Evolutionary conservation across 2,797 vertebrate genomes (phyloP).

Genomic region (Zalophus californianus): DNA sequence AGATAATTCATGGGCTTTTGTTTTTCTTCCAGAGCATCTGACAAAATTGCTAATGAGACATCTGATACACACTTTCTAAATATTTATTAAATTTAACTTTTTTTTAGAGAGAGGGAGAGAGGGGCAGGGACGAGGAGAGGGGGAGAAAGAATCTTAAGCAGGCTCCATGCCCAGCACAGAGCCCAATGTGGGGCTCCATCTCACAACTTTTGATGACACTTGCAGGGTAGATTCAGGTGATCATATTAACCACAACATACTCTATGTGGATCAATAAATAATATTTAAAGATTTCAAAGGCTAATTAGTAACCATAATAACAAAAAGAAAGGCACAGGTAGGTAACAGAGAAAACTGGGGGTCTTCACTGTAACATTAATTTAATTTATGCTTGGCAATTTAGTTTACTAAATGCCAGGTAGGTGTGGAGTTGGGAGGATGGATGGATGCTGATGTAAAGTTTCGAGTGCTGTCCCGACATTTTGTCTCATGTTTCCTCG

Average conservation of each 20-base stretch:
- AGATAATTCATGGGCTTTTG: background rate
- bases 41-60: background rate
- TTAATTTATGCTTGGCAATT: background rate
- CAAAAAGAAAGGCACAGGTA: background rate
- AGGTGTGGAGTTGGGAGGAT: background rate
- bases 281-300: slow-evolving; percentile 51
- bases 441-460: background rate
- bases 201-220: background rate
- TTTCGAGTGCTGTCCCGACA: background rate
- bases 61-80: background rate
- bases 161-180: background rate
- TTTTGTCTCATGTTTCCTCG: background rate
- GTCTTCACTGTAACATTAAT: background rate
- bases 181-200: background rate
- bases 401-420: background rate
- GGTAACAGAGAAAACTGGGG: background rate
- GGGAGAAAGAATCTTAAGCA: background rate
- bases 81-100: slow-evolving; percentile 14
- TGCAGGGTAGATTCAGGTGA: background rate
- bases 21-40: background rate
- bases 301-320: slow-evolving; percentile 23
- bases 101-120: background rate
- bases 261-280: slow-evolving; percentile 25
- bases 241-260: background rate
- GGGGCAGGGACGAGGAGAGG: background rate